Conservation (phyloP, 1,140 invertebrate species). For the Adoxophyes honmai region DNA sequence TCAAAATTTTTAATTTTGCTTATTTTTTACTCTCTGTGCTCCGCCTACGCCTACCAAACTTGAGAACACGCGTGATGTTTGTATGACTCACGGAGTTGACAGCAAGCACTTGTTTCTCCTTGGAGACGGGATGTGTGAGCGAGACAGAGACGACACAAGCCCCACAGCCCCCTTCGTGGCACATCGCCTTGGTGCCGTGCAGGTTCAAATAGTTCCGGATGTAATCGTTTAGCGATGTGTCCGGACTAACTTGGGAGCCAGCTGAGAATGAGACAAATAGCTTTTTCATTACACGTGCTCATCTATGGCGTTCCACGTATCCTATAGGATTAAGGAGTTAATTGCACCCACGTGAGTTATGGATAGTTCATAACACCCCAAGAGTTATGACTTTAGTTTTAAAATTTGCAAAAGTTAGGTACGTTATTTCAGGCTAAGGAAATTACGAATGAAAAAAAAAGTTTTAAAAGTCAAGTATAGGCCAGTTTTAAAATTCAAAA, state of each 20-base stretch:
- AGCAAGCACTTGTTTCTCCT: conserved; percentile 77
- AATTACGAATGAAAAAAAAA: too few species aligned
- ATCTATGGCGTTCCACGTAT: background rate
- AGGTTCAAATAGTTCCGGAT: conserved; percentile 82
- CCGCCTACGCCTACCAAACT: too few species aligned
- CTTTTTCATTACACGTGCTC: background rate
- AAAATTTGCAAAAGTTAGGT: too few species aligned
- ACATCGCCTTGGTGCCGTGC: conserved; percentile 89
- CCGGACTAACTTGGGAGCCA: conserved; percentile 53
- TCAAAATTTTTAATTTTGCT: too few species aligned
- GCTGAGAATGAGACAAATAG: conserved; percentile 30
- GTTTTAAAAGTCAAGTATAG: too few species aligned
- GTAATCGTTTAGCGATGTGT: conserved; percentile 83
- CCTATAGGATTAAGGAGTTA: background rate
- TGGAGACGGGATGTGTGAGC: conserved; percentile 76
- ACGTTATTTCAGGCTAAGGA: too few species aligned
- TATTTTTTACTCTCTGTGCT: too few species aligned
- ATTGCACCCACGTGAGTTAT: background rate
- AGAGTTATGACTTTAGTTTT: too few species aligned
- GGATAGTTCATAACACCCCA: background rate
- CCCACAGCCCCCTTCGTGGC: conserved; percentile 91
- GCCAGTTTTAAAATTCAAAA: too few species aligned
- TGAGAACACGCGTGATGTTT: too few species aligned
- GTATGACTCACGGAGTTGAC: conserved; percentile 86
- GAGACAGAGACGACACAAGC: conserved; percentile 85